Conservation (phyloP, 2,888 invertebrate species). For the Helicoverpa assulta region DNA sequence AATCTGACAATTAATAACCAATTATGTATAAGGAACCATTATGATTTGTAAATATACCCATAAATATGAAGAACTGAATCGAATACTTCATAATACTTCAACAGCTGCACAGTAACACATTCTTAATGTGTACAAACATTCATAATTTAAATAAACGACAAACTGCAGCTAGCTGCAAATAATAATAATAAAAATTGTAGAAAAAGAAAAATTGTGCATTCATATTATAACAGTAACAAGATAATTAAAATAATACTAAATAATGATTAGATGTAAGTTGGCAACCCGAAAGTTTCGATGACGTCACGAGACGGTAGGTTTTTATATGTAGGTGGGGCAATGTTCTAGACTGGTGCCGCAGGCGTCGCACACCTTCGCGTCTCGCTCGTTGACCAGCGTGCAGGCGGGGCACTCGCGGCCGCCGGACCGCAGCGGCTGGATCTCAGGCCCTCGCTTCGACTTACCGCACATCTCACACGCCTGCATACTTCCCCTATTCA, state of each 20-base stretch:
- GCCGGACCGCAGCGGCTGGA: constrained; percentile 92
- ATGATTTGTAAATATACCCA: constrained; percentile 55
- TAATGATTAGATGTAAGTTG: constrained; percentile 73
- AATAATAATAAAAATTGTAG: constrained; percentile 42
- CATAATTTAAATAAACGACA: constrained; percentile 41
- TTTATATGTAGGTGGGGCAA: constrained; percentile 94
- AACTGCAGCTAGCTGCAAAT: constrained; percentile 47
- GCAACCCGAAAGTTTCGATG: constrained; percentile 66
- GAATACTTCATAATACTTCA: constrained; percentile 20
- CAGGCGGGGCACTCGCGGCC: constrained; percentile 94
- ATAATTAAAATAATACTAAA: constrained; percentile 58
- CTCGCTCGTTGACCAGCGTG: constrained; percentile 93
- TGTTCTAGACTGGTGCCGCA: constrained; percentile 92
- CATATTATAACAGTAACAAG: constrained; percentile 50
- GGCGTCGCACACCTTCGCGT: constrained; percentile 92
- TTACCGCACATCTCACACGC: constrained; percentile 95
- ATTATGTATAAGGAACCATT: constrained; percentile 36
- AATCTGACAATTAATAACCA: constrained; percentile 52
- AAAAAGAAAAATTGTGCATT: constrained; percentile 51
- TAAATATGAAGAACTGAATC: constrained; percentile 46
- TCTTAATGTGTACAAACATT: constrained; percentile 44
- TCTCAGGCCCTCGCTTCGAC: constrained; percentile 90
- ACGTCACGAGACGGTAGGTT: constrained; percentile 55
- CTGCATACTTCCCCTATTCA: constrained; percentile 88
- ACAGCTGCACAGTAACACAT: constrained; percentile 50